phyloP scores from a whole-genome alignment of 2,888 invertebrate species.

The Sminthurinus aureus region DNA sequence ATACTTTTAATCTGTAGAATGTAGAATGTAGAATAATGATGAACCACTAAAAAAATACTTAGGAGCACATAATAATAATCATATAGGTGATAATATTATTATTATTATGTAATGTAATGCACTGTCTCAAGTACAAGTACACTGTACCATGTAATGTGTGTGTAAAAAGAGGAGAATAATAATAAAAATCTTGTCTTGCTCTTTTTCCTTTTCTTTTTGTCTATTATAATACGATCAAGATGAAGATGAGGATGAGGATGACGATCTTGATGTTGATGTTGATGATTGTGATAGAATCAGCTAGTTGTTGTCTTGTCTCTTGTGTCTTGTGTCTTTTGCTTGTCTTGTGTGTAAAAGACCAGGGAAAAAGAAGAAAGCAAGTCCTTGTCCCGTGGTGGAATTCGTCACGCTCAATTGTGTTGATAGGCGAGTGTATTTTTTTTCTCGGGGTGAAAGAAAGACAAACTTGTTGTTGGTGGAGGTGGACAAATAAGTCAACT shows the following conservation, averaged over 20 bases:
- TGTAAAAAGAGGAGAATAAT: neutral
- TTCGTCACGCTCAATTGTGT: conserved; percentile 44
- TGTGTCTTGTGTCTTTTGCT: neutral
- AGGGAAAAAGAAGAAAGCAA: conserved; percentile 26
- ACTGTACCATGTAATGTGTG: neutral
- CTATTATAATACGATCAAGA: neutral
- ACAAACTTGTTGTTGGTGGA: conserved; percentile 29
- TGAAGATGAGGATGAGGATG: too few species aligned
- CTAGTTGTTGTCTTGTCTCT: conserved; percentile 1
- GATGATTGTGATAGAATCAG: neutral
- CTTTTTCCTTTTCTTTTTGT: neutral
- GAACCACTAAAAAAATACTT: too few species aligned
- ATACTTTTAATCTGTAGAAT: neutral
- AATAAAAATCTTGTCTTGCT: neutral
- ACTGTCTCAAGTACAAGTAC: too few species aligned
- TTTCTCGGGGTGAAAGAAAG: conserved; percentile 41
- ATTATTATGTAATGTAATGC: too few species aligned
- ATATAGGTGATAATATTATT: neutral
- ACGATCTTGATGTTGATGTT: neutral
- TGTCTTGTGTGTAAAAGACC: neutral
- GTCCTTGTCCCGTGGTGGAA: conserved; percentile 34
- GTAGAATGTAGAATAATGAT: too few species aligned
- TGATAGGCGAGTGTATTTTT: conserved; percentile 29
- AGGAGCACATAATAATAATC: neutral
- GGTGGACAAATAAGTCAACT: conserved; percentile 41